These are phyloP conservation scores for Thelaira solivaga DNA, from an alignment of 2,888 invertebrate species.

Conservation along the genomic window DNA sequence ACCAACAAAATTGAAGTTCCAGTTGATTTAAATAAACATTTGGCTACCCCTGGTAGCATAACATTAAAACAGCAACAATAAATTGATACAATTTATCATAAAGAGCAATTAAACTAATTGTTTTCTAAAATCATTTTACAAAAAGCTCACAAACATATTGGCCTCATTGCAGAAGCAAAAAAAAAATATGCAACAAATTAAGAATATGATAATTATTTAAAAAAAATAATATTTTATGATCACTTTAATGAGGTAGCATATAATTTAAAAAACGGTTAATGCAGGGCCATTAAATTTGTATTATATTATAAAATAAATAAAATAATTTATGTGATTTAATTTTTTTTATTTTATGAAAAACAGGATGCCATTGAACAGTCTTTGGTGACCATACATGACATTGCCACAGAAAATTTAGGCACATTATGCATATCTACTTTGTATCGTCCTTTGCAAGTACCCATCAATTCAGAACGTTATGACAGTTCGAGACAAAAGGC, in stretches of 20 bases:
- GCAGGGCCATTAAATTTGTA: no score
- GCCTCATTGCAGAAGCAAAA: neutral
- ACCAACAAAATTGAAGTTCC: neutral
- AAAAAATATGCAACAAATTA: no score
- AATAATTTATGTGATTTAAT: neutral
- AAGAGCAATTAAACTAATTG: constrained; percentile 67
- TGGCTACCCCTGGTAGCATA: neutral
- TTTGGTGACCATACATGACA: constrained; percentile 85
- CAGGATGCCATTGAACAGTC: constrained; percentile 83
- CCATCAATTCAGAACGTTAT: constrained; percentile 84
- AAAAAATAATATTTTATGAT: no score
- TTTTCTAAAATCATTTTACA: constrained; percentile 58
- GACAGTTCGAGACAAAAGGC: constrained; percentile 87
- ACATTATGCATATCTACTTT: constrained; percentile 84
- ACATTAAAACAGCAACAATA: neutral
- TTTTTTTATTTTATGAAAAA: neutral
- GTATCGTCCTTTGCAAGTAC: constrained; percentile 83
- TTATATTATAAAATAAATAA: neutral
- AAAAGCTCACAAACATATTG: neutral
- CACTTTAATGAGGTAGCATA: no score
- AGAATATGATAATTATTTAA: no score
- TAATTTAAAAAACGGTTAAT: neutral
- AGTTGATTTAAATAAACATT: no score
- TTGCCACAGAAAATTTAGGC: constrained; percentile 84
- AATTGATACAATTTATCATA: constrained; percentile 63